Percentiles rank a stretch among this genome's conserved stretches.
Evolutionary conservation across 1,140 invertebrate genomes (phyloP).

Genomic region (Geopemphigus sp.): DNA sequence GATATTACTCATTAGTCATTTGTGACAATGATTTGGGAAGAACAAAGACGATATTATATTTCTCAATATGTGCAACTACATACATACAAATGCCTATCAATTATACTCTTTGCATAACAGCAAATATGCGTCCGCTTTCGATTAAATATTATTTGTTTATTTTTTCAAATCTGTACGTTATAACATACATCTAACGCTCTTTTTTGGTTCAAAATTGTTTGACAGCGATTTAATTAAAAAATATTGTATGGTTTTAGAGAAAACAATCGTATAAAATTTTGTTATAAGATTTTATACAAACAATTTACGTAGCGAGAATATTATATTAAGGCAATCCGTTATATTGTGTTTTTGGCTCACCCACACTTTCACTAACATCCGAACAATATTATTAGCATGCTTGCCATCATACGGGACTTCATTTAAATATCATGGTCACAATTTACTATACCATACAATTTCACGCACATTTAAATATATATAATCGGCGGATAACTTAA

Average conservation of each 20-base stretch:
- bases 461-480: not conserved
- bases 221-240: not conserved
- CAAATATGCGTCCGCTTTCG: no score
- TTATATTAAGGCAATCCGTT: not conserved
- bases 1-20: no score
- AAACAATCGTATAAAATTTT: not conserved
- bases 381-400: slow-evolving; percentile 15
- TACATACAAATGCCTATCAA: no score
- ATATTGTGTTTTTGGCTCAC: slow-evolving; percentile 31
- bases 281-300: slow-evolving; percentile 20
- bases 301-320: slow-evolving; percentile 35
- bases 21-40: no score
- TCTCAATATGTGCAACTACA: no score
- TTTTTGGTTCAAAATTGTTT: not conserved
- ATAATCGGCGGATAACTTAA: not conserved
- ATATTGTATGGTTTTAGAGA: not conserved
- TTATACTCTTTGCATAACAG: no score
- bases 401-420: not conserved
- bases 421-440: slow-evolving; percentile 37
- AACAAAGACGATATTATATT: no score
- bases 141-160: no score
- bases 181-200: not conserved
- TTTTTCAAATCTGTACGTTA: not conserved
- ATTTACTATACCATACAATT: not conserved
- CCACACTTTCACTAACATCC: slow-evolving; percentile 44